Percentiles rank a stretch among this genome's conserved stretches.
Conservation (phyloP, 2,797 vertebrate genomes). For the Melanotaenia nigrans region DNA sequence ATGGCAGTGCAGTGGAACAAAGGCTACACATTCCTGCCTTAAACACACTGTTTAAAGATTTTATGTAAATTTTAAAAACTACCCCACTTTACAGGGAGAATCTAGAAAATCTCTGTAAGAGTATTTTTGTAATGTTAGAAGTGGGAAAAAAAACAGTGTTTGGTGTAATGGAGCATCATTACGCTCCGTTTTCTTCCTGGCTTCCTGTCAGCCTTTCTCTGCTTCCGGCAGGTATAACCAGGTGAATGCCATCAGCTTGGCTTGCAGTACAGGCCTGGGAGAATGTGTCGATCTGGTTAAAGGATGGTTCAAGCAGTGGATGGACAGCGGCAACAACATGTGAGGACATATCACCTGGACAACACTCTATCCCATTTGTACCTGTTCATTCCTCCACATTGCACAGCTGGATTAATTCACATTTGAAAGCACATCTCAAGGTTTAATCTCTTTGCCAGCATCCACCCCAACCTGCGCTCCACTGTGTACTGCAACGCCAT, state of each 20-base stretch:
- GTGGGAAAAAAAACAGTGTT: too few species aligned
- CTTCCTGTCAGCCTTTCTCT: neutral
- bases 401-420: neutral
- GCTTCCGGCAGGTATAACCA: constrained; percentile 86
- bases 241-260: constrained; percentile 86
- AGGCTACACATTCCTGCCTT: too few species aligned
- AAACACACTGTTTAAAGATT: too few species aligned
- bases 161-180: too few species aligned
- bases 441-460: constrained; percentile 74
- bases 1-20: too few species aligned
- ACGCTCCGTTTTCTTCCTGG: too few species aligned
- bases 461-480: constrained; percentile 88
- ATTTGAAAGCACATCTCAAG: neutral
- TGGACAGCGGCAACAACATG: constrained; percentile 37
- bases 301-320: constrained; percentile 71
- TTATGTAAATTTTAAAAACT: too few species aligned
- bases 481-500: constrained; percentile 91
- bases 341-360: constrained; percentile 42
- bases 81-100: too few species aligned
- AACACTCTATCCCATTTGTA: neutral
- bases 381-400: neutral
- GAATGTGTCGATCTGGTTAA: constrained; percentile 70
- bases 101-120: too few species aligned
- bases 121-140: too few species aligned
- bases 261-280: constrained; percentile 81